A percentile compares a stretch with the other conserved stretches of the same genome.
Evolutionary conservation across 92 coral and sea anemone species (phyloP).

Genomic region (Zoanthus sansibaricus): DNA sequence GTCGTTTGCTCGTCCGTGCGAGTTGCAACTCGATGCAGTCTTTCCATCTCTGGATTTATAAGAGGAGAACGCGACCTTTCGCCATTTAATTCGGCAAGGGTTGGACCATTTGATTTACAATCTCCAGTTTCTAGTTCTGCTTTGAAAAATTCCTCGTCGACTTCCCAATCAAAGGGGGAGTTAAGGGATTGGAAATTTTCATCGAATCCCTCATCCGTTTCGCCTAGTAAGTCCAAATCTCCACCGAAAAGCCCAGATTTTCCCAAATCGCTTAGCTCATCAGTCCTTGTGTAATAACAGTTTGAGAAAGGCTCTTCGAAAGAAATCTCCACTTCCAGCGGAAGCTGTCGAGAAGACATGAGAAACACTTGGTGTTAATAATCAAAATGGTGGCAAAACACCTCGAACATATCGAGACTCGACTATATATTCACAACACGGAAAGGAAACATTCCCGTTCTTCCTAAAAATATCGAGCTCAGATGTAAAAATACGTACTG

Average conservation of each 20-base stretch:
- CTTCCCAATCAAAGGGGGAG: constrained; percentile 84
- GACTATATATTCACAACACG: constrained; percentile 16
- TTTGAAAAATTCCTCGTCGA: constrained; percentile 91
- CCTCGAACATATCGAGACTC: constrained; percentile 3
- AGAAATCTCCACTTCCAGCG: constrained; percentile 88
- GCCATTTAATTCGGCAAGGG: constrained; percentile 96
- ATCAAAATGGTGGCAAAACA: constrained; percentile 28
- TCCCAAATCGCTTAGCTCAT: constrained; percentile 58
- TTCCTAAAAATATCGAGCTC: constrained; percentile 13
- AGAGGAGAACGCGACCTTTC: constrained; percentile 94
- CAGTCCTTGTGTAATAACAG: constrained; percentile 64
- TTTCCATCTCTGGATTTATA: constrained; percentile 98
- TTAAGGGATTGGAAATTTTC: constrained; percentile 64
- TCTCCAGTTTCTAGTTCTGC: constrained; percentile 68
- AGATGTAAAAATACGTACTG: constrained; percentile 70
- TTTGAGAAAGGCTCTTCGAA: constrained; percentile 69
- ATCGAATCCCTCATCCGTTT: constrained; percentile 64
- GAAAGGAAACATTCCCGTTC: constrained; percentile 38
- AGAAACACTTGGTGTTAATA: constrained; percentile 36
- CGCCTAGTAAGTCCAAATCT: constrained; percentile 37
- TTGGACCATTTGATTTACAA: constrained; percentile 89
- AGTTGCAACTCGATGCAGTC: constrained; percentile 96
- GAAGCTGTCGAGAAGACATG: constrained; percentile 70
- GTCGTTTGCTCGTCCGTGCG: constrained; percentile 78
- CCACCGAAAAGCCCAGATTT: constrained; percentile 70